A percentile compares a stretch with the other conserved stretches of the same genome.
Evolutionary conservation across 2,797 vertebrate species (phyloP).

Genomic region (Danio aesculapii): DNA sequence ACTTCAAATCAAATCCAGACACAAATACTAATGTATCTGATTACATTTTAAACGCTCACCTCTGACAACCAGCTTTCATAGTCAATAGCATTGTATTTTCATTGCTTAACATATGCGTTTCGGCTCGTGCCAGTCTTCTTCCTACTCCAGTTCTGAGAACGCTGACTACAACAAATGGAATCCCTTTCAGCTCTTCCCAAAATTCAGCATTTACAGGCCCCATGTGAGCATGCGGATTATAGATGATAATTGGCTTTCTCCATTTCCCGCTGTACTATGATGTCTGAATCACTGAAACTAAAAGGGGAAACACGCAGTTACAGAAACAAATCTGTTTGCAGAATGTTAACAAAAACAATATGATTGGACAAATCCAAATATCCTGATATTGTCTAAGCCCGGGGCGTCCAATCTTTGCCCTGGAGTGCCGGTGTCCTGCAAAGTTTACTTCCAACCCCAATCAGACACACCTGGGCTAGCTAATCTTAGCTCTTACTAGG

Average conservation of each 20-base stretch:
- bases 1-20: background rate
- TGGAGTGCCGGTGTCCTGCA: no score
- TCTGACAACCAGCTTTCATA: no score
- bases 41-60: no score
- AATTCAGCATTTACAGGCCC: slow-evolving; percentile 47
- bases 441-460: no score
- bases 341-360: background rate
- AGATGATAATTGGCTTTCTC: slow-evolving; percentile 47
- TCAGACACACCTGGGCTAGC: no score
- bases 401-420: no score
- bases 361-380: background rate
- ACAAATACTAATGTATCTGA: background rate
- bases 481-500: no score
- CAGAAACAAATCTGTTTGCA: background rate
- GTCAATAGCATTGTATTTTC: background rate
- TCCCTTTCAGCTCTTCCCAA: slow-evolving; percentile 30
- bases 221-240: slow-evolving; percentile 47
- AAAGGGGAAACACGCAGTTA: slow-evolving; percentile 23
- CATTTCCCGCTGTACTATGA: slow-evolving; percentile 47
- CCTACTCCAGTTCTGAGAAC: slow-evolving; percentile 25
- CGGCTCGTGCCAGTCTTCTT: background rate
- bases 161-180: slow-evolving; percentile 10
- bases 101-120: slow-evolving; percentile 8
- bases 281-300: slow-evolving; percentile 49
- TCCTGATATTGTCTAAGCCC: no score